Conservation (phyloP, 2,113 vertebrate genomes). For the Azemiops feae region DNA sequence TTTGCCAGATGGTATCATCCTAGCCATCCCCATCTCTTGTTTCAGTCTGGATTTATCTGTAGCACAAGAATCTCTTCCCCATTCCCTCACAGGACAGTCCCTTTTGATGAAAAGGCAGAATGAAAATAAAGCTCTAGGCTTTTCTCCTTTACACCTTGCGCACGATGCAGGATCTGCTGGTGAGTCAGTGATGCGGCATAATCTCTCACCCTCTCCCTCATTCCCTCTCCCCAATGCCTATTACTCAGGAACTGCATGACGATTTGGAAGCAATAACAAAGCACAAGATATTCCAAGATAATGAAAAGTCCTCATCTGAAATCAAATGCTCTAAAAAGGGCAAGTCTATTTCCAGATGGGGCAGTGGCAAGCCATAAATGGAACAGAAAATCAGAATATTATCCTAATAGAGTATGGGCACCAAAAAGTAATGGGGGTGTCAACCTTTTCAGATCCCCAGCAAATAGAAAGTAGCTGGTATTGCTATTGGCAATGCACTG, state of each 20-base stretch:
- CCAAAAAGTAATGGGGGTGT: neutral
- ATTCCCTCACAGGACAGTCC: neutral
- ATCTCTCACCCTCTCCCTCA: neutral
- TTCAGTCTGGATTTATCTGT: neutral
- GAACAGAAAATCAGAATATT: neutral
- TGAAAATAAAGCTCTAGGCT: slow-evolving; percentile 23
- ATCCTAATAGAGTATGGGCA: neutral
- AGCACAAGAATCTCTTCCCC: neutral
- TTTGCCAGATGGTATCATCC: neutral
- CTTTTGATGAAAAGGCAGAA: neutral
- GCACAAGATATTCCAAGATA: neutral
- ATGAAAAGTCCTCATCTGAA: slow-evolving; percentile 27
- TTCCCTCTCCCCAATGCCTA: neutral
- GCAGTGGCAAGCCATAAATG: neutral
- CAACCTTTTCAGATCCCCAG: neutral
- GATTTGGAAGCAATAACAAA: neutral
- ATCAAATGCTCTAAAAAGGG: slow-evolving; percentile 2
- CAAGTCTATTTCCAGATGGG: neutral
- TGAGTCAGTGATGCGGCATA: slow-evolving; percentile 28
- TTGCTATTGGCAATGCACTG: neutral
- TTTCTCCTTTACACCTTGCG: slow-evolving; percentile 3
- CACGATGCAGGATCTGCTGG: slow-evolving; percentile 5
- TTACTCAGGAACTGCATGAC: slow-evolving; percentile 20
- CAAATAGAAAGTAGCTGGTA: neutral
- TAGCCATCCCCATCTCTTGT: neutral